Conservation (phyloP, 2,113 vertebrate species). For the Microtus ochrogaster region DNA sequence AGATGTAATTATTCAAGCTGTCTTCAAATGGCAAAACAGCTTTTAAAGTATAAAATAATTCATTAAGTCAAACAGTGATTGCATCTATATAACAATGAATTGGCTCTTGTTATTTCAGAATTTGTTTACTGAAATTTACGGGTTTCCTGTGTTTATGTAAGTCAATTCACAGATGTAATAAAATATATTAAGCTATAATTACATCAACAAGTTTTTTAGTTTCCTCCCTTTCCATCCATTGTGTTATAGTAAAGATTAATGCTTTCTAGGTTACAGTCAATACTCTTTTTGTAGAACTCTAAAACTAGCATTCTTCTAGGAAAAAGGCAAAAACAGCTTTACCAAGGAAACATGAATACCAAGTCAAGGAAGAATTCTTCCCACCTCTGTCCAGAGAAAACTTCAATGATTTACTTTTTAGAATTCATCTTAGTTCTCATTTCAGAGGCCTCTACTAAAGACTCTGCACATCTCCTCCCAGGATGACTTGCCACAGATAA, state of each 20-base stretch:
- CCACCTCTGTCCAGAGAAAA: conserved; percentile 11
- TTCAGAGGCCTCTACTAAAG: background rate
- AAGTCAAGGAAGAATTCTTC: background rate
- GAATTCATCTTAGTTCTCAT: background rate
- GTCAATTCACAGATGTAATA: conserved; percentile 46
- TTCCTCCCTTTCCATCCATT: conserved; percentile 53
- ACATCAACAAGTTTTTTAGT: conserved; percentile 27
- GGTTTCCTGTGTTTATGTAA: background rate
- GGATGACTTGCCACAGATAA: background rate
- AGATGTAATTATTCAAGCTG: conserved; percentile 41
- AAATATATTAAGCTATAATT: conserved; percentile 52
- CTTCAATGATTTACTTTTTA: background rate
- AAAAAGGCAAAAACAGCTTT: background rate
- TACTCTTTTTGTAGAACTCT: conserved; percentile 38
- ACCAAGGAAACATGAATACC: conserved; percentile 8
- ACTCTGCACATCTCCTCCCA: background rate
- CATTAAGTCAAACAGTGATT: conserved; percentile 50
- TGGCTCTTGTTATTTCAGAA: conserved; percentile 53
- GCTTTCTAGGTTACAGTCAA: conserved; percentile 9
- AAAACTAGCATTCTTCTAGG: conserved; percentile 25
- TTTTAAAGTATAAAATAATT: conserved; percentile 45
- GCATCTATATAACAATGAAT: conserved; percentile 27
- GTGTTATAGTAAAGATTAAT: conserved; percentile 64
- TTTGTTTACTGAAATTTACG: conserved; percentile 47
- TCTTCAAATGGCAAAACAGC: conserved; percentile 54